phyloP scores from a whole-genome alignment of 35 echinoderm and acorn worm genomes.

The Antedon bifida region DNA sequence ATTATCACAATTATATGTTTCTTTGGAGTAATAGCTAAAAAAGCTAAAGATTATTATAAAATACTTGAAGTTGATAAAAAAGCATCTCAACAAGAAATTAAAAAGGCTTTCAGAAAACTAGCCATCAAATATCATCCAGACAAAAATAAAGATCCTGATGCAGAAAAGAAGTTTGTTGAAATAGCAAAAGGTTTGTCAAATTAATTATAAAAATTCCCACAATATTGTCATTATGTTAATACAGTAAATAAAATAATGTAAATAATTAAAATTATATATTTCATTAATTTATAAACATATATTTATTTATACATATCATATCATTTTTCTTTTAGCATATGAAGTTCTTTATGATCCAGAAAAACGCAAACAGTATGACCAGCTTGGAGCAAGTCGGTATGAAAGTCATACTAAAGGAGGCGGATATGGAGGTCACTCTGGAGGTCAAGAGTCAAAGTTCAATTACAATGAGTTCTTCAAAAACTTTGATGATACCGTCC shows the following conservation, averaged over 20 bases:
- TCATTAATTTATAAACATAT: too few species aligned
- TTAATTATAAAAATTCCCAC: background rate
- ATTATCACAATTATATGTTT: too few species aligned
- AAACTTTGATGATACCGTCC: slow-evolving; percentile 49
- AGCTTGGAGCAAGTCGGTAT: slow-evolving; percentile 26
- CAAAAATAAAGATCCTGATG: slow-evolving; percentile 95
- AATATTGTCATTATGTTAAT: background rate
- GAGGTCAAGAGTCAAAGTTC: slow-evolving; percentile 12
- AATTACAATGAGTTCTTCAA: slow-evolving; percentile 63
- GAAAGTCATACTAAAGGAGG: slow-evolving; percentile 18
- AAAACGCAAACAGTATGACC: slow-evolving; percentile 67
- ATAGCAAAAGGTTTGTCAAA: slow-evolving; percentile 99
- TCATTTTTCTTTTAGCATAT: slow-evolving; percentile 50
- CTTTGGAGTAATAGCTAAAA: background rate
- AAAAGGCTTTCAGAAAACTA: slow-evolving; percentile 77
- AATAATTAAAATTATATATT: too few species aligned
- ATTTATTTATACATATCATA: too few species aligned
- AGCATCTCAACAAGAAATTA: slow-evolving; percentile 69
- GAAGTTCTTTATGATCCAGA: slow-evolving; percentile 89
- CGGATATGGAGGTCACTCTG: background rate
- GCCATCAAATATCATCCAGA: slow-evolving; percentile 91
- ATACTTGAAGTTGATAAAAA: slow-evolving; percentile 47
- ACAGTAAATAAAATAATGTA: too few species aligned
- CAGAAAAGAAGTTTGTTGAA: slow-evolving; percentile 76
- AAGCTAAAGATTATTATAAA: slow-evolving; percentile 49